phyloP scores from a whole-genome alignment of 2,888 invertebrate species.

The Tenthredo livida region DNA sequence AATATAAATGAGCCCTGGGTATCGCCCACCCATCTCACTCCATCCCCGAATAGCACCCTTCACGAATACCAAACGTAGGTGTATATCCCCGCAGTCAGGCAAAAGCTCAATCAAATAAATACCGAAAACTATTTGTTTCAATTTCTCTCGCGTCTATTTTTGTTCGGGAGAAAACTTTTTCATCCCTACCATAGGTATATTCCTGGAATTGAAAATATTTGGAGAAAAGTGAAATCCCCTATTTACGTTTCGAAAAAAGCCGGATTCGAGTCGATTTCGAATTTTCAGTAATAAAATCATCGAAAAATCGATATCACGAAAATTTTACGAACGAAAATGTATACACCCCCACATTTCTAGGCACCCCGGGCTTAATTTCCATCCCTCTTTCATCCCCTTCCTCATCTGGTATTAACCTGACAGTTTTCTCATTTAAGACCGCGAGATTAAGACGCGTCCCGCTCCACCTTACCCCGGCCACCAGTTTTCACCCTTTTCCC shows the following conservation, averaged over 20 bases:
- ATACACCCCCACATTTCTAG: not conserved
- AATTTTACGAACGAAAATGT: no score
- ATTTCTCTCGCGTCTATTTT: not conserved
- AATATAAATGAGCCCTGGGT: slow-evolving; percentile 36
- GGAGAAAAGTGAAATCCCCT: no score
- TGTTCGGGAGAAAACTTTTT: no score
- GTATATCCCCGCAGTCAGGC: not conserved
- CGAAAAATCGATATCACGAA: no score
- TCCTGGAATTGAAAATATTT: no score
- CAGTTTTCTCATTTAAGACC: slow-evolving; percentile 42
- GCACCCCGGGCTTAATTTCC: not conserved
- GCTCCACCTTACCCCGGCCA: not conserved
- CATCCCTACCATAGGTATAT: no score
- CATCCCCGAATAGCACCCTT: not conserved
- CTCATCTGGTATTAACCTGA: slow-evolving; percentile 17
- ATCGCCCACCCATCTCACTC: not conserved
- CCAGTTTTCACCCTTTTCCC: not conserved
- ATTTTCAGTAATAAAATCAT: no score
- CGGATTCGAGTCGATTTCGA: no score
- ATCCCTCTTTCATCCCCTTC: not conserved
- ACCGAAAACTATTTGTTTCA: slow-evolving; percentile 17
- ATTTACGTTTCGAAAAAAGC: no score
- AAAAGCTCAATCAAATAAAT: not conserved
- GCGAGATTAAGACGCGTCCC: slow-evolving; percentile 29
- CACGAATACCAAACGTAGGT: not conserved